phyloP scores from a whole-genome alignment of 1,140 invertebrate species.

The Holotrichia oblita region DNA sequence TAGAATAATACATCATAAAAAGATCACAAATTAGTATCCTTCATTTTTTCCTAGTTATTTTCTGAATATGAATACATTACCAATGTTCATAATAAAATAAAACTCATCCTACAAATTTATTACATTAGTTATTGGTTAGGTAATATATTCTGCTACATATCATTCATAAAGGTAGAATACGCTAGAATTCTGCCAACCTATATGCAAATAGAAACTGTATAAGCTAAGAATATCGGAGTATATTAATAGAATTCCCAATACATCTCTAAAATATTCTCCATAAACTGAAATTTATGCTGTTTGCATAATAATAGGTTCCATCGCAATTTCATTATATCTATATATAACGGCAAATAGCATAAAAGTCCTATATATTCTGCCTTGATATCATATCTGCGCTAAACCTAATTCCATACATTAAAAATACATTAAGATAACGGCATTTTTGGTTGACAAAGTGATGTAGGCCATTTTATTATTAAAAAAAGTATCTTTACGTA shows the following conservation, averaged over 20 bases:
- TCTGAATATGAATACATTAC: too few species aligned
- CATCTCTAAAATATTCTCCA: neutral
- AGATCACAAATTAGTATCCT: too few species aligned
- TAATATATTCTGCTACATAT: too few species aligned
- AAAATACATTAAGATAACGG: conserved; percentile 21
- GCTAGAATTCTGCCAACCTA: too few species aligned
- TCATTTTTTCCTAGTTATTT: too few species aligned
- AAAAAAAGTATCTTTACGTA: neutral
- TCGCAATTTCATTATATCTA: neutral
- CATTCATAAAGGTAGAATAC: too few species aligned
- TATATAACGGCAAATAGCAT: neutral
- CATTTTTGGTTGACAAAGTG: neutral
- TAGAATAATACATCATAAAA: too few species aligned
- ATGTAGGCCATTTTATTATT: conserved; percentile 8
- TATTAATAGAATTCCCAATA: neutral
- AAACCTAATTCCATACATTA: conserved; percentile 14
- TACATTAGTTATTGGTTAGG: too few species aligned
- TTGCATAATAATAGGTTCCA: neutral
- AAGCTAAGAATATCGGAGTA: neutral
- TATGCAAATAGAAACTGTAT: too few species aligned
- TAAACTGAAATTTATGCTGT: neutral
- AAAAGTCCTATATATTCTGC: neutral
- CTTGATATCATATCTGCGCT: neutral
- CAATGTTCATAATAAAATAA: too few species aligned
- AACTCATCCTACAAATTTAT: too few species aligned